Conservation (phyloP, 2,888 invertebrate genomes). For the Eupithecia tripunctaria region DNA sequence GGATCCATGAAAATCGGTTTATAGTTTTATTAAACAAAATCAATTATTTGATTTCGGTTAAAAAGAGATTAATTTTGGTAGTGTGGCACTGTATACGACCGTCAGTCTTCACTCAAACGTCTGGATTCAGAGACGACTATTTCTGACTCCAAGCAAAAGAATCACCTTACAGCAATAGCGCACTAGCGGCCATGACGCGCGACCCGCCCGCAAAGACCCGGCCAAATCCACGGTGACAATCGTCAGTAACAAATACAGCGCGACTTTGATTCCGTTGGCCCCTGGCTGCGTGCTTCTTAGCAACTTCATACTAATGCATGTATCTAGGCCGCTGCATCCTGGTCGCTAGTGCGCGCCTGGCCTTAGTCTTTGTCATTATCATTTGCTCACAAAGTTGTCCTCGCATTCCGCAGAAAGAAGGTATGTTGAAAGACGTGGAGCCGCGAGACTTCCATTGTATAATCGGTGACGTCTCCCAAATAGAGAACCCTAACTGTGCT, state of each 20-base stretch:
- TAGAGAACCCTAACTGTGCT: constrained; percentile 66
- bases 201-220: too few relatives aligned
- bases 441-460: constrained; percentile 79
- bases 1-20: too few relatives aligned
- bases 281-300: too few relatives aligned
- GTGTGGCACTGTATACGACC: too few relatives aligned
- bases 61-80: not conserved
- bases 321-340: not conserved
- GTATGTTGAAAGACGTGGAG: constrained; percentile 78
- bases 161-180: too few relatives aligned
- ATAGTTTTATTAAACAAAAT: too few relatives aligned
- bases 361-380: not conserved
- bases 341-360: not conserved
- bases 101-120: not conserved
- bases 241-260: too few relatives aligned
- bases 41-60: too few relatives aligned
- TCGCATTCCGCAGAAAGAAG: constrained; percentile 69
- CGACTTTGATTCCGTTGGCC: too few relatives aligned
- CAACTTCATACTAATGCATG: not conserved
- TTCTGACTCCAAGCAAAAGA: too few relatives aligned
- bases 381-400: not conserved
- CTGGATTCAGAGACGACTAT: not conserved
- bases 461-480: constrained; percentile 79
- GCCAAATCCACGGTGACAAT: too few relatives aligned
- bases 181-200: too few relatives aligned